Conservation (phyloP, 2,113 vertebrate species). For the Burhinus oedicnemus region DNA sequence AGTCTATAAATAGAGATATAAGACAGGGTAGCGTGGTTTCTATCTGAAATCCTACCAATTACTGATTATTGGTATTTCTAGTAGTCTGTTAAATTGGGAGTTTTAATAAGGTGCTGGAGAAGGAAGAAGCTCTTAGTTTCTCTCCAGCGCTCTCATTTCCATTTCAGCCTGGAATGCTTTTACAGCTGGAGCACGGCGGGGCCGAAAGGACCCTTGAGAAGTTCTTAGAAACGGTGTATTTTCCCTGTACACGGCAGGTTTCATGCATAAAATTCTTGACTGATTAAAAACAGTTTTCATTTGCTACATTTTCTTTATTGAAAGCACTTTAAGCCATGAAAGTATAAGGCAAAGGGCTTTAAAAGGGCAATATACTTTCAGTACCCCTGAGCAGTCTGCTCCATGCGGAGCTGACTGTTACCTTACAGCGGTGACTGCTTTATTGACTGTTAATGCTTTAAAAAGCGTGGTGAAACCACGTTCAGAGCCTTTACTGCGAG, state of each 20-base stretch:
- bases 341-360: neutral
- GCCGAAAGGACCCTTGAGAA: slow-evolving; percentile 2
- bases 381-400: neutral
- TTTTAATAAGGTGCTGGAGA: neutral
- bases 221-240: neutral
- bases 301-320: neutral
- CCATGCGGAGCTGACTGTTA: neutral
- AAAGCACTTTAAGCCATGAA: neutral
- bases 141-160: neutral
- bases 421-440: slow-evolving; percentile 31
- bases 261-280: neutral
- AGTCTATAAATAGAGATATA: neutral
- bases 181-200: neutral
- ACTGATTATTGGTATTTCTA: too few relatives aligned
- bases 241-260: neutral
- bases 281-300: slow-evolving; percentile 8
- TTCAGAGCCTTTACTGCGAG: slow-evolving; percentile 4
- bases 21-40: neutral
- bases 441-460: slow-evolving; percentile 63
- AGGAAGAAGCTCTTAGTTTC: neutral
- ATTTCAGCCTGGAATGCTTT: neutral
- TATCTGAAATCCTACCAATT: neutral
- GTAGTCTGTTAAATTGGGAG: neutral
- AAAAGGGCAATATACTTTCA: neutral
- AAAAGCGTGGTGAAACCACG: slow-evolving; percentile 49